Evolutionary conservation across 1,140 invertebrate genomes (phyloP).

Genomic region (Heliothis virescens): DNA sequence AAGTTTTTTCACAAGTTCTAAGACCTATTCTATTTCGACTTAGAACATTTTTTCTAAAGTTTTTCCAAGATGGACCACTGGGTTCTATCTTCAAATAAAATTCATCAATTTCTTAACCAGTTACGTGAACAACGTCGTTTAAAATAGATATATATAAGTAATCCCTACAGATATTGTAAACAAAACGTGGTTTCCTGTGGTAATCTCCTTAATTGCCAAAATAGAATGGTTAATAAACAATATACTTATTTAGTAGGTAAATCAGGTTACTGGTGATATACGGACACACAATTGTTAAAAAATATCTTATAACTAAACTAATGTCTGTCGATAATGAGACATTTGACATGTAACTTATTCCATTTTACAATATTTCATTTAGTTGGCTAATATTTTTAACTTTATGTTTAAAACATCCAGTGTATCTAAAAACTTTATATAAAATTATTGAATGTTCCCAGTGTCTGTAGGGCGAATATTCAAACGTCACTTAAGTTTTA

Average conservation of each 20-base stretch:
- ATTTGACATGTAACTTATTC: neutral
- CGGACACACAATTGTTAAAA: neutral
- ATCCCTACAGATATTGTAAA: conserved; percentile 44
- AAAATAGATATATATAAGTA: conserved; percentile 42
- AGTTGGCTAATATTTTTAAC: neutral
- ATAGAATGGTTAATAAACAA: conserved; percentile 66
- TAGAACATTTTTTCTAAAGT: neutral
- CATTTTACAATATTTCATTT: neutral
- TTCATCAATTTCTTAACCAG: neutral
- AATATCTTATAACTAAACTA: neutral
- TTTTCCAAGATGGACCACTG: neutral
- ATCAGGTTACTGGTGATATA: conserved; percentile 43
- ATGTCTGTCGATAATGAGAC: neutral
- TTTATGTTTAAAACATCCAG: neutral
- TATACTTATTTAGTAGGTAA: conserved; percentile 54
- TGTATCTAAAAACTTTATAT: too few relatives aligned
- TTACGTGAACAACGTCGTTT: conserved; percentile 20
- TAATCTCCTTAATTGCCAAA: conserved; percentile 86
- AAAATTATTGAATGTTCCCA: too few relatives aligned
- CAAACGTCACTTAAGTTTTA: too few relatives aligned
- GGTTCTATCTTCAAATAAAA: neutral
- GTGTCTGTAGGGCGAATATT: too few relatives aligned
- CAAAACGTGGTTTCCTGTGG: conserved; percentile 71
- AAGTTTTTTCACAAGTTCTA: neutral
- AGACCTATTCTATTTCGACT: neutral